A percentile compares a stretch with the other conserved stretches of the same genome.
Evolutionary conservation across 2,888 invertebrate species (phyloP).

Genomic region (Parnassius glacialis): DNA sequence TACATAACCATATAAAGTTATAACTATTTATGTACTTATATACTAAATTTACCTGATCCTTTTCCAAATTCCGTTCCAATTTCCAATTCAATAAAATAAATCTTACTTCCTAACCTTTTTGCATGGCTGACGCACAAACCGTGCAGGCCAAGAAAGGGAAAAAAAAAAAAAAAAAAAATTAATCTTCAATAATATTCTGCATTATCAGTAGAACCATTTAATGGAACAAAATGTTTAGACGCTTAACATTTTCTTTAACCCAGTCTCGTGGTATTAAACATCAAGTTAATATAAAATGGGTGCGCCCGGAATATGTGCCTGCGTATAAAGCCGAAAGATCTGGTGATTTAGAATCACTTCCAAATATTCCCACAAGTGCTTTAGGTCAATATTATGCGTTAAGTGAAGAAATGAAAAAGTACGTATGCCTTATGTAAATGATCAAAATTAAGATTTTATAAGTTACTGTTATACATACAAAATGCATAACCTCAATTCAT

Average conservation of each 20-base stretch:
- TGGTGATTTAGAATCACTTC: slow-evolving; percentile 84
- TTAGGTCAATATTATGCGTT: slow-evolving; percentile 75
- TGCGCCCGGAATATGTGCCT: slow-evolving; percentile 85
- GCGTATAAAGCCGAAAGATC: slow-evolving; percentile 84
- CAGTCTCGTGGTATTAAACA: slow-evolving; percentile 83
- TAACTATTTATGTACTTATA: too few species aligned
- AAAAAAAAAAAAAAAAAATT: too few species aligned
- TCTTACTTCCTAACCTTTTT: too few species aligned
- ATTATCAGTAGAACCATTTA: background rate
- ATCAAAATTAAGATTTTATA: too few species aligned
- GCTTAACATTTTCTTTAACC: slow-evolving; percentile 53
- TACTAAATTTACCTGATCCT: too few species aligned
- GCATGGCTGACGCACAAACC: too few species aligned
- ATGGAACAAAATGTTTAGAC: slow-evolving; percentile 53
- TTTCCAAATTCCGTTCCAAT: too few species aligned
- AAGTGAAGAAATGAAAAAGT: slow-evolving; percentile 87
- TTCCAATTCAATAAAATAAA: too few species aligned
- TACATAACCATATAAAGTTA: too few species aligned
- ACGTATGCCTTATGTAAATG: slow-evolving; percentile 27
- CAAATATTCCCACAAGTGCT: slow-evolving; percentile 76
- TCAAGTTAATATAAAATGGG: slow-evolving; percentile 89
- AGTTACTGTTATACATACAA: too few species aligned
- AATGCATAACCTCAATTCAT: too few species aligned
- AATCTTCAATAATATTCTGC: too few species aligned
- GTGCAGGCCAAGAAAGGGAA: fast-evolving